Conservation (phyloP, 2,797 vertebrate species). For the Nasua narica region DNA sequence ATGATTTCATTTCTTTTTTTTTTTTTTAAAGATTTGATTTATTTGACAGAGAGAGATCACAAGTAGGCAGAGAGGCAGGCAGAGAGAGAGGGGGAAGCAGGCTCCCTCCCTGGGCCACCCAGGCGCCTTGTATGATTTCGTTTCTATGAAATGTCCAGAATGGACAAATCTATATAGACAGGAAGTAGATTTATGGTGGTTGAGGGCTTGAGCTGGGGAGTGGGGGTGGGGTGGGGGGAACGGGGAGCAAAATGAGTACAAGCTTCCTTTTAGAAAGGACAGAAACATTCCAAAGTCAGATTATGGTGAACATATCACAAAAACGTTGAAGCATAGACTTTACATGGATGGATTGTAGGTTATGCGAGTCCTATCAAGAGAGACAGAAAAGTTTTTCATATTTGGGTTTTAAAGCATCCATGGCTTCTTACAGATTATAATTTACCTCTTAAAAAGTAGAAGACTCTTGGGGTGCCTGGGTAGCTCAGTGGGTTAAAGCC, state of each 20-base stretch:
- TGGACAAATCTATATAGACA: neutral
- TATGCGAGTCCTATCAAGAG: neutral
- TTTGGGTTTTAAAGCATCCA: neutral
- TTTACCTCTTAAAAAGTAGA: neutral
- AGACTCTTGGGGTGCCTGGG: too few species aligned
- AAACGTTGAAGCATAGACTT: neutral
- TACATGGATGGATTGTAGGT: neutral
- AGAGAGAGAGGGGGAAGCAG: too few species aligned
- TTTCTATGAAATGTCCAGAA: neutral
- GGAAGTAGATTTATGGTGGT: neutral
- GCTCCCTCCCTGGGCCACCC: too few species aligned
- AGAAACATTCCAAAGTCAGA: neutral
- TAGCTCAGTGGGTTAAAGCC: too few species aligned
- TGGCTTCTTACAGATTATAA: neutral
- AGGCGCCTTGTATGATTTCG: accelerated
- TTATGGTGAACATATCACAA: neutral
- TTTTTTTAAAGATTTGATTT: too few species aligned
- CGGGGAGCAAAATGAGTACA: neutral
- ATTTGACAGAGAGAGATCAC: too few species aligned
- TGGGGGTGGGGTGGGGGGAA: too few species aligned
- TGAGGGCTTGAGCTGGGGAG: neutral
- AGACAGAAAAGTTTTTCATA: neutral
- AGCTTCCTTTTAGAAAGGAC: neutral
- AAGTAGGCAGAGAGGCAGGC: too few species aligned
- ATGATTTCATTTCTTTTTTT: too few species aligned